Evolutionary conservation across 2,888 invertebrate species (phyloP), one percentile per base, ranked within the genome.

Genomic region (Drosophila mulleri): DNA sequence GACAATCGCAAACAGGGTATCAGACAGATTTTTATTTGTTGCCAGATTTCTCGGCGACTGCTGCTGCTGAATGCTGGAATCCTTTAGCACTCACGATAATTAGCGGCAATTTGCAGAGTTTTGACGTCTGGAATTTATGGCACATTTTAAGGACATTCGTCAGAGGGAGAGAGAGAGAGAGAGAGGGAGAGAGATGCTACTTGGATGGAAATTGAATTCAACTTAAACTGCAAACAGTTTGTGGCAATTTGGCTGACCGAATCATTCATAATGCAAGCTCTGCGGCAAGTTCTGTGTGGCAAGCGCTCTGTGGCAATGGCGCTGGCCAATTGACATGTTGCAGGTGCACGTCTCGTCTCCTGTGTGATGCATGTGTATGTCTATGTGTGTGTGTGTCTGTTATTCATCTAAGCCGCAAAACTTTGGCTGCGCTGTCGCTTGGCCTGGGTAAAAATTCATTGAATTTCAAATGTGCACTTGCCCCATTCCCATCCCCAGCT

Each of bases 391-490:
- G 32, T 50, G 32, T 50, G 54, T 41, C 20, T 37, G 65, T 73
- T 73, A 85, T 85, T 88, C 84, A 85, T 88, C 83, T 80, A 80
- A 80, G 75, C 80, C 80, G 62, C 78, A 77, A 59, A 70, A 71
- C 67, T 77, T 71, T 67, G 57, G 57, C 56, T 54, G 53, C 50
- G 53, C 53, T 68, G 75, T 71, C 72, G 20, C 62, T 72, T 62
- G 45, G n/a, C 52, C 73, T 83, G 77, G 82, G 89, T 89, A 87
- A 90, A 90, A 90, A 91, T 91, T 91, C 91, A 90, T 90, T 91
- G 90, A 90, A 90, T 90, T 91, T 90, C 82, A 91, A 91, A 90
- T 90, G 87, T 76, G 81, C 29, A 82, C 73, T 85, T 72, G 84
- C 41, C 8, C 0, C 53, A 23, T 16, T 23, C 4, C 2, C 52